Evolutionary conservation across 2,888 invertebrate species (phyloP).

Genomic region (Geophilus truncorum): DNA sequence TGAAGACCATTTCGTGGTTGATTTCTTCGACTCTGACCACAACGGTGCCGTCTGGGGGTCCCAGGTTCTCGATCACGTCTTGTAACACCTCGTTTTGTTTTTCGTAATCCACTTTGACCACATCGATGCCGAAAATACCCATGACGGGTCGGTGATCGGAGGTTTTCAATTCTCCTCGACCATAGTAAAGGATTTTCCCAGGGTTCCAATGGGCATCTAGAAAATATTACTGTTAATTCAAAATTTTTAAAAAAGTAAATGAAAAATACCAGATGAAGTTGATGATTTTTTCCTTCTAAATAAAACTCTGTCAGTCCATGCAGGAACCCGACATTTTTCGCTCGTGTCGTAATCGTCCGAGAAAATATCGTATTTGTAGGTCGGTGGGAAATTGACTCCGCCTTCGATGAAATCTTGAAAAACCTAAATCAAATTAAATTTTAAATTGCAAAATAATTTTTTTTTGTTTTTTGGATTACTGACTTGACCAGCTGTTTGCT

Average conservation of each 20-base stretch:
- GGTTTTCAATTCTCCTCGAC: conserved; percentile 89
- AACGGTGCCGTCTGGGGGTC: conserved; percentile 92
- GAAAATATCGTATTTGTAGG: conserved; percentile 97
- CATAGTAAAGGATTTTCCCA: conserved; percentile 80
- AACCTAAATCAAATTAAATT: conserved; percentile 53
- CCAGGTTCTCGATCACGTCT: conserved; percentile 76
- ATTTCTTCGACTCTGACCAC: conserved; percentile 58
- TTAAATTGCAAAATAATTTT: neutral
- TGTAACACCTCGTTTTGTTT: conserved; percentile 74
- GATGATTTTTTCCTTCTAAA: conserved; percentile 76
- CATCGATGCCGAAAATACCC: conserved; percentile 82
- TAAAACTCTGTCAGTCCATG: conserved; percentile 97
- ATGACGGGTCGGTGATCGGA: conserved; percentile 94
- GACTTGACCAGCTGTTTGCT: conserved; percentile 48
- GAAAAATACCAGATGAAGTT: too few relatives aligned
- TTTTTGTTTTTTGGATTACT: neutral
- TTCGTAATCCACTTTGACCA: conserved; percentile 69
- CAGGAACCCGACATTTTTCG: conserved; percentile 93
- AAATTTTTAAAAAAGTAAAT: too few relatives aligned
- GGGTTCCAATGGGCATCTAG: conserved; percentile 56
- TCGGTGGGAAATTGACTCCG: conserved; percentile 84
- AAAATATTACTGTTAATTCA: too few relatives aligned
- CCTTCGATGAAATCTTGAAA: conserved; percentile 94
- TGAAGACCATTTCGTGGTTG: conserved; percentile 60
- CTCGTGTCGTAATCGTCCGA: conserved; percentile 99